A percentile compares a stretch with the other conserved stretches of the same genome.
Conservation (phyloP, 2,888 invertebrate species). For the Tuberolachnus salignus region DNA sequence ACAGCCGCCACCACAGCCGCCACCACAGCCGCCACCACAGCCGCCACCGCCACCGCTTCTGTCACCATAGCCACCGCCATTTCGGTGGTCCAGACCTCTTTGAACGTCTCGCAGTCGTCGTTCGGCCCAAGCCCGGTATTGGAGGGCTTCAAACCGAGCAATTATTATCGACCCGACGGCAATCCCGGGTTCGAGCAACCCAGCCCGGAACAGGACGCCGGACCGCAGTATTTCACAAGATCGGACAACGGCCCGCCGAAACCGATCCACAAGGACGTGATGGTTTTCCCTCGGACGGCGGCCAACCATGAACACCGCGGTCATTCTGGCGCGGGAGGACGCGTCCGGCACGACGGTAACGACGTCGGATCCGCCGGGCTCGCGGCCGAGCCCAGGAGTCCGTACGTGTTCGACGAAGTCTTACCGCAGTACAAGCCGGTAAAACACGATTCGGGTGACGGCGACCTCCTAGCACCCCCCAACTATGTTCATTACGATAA, state of each 20-base stretch:
- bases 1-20: background rate
- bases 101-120: conserved; percentile 31
- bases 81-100: background rate
- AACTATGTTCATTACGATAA: background rate
- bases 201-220: background rate
- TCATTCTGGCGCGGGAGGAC: background rate
- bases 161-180: conserved; percentile 26
- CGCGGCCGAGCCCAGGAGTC: background rate
- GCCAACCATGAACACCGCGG: background rate
- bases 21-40: background rate
- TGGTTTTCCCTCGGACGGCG: conserved; percentile 19
- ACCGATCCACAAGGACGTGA: background rate
- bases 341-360: background rate
- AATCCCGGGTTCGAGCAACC: conserved; percentile 30
- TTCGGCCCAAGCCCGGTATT: background rate
- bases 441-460: conserved; percentile 31
- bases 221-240: background rate
- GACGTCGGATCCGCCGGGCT: background rate
- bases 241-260: background rate
- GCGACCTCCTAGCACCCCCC: background rate
- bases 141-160: conserved; percentile 43
- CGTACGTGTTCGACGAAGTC: background rate
- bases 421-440: conserved; percentile 11
- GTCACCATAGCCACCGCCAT: background rate
- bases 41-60: background rate